Conservation (phyloP, 1,140 invertebrate genomes). For the Pachyrhynchus sulphureomaculatus region DNA sequence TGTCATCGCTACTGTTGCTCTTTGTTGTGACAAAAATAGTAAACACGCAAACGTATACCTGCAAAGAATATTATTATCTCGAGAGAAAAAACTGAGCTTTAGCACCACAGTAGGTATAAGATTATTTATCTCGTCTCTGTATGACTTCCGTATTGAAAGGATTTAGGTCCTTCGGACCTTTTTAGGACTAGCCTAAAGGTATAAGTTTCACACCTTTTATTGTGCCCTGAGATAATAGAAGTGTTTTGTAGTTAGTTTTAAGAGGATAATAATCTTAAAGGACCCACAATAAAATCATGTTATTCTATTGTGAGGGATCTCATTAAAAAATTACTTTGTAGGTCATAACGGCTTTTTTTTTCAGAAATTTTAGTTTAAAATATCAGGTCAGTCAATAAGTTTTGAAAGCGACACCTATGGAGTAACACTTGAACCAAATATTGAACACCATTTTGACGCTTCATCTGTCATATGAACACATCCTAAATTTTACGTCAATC, state of each 20-base stretch:
- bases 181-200: slow-evolving; percentile 11
- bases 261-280: slow-evolving; percentile 21
- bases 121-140: neutral
- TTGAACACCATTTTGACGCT: too few relatives aligned
- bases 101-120: neutral
- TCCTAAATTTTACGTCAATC: too few relatives aligned
- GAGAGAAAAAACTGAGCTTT: neutral
- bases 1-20: slow-evolving; percentile 18
- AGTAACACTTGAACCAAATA: too few relatives aligned
- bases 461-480: too few relatives aligned
- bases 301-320: neutral
- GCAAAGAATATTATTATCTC: neutral
- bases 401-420: too few relatives aligned
- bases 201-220: slow-evolving; percentile 29
- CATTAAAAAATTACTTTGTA: too few relatives aligned
- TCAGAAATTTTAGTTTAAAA: too few relatives aligned
- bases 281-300: neutral
- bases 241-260: slow-evolving; percentile 14
- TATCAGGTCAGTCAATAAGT: too few relatives aligned
- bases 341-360: too few relatives aligned
- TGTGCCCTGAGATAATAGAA: slow-evolving; percentile 5
- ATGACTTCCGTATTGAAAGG: slow-evolving; percentile 20
- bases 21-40: slow-evolving; percentile 4
- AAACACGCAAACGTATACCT: slow-evolving; percentile 9
- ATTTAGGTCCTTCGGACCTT: slow-evolving; percentile 8